These are phyloP conservation scores for Coreoperca whiteheadi DNA, from an alignment of 2,113 vertebrate species.

Conservation along the genomic window DNA sequence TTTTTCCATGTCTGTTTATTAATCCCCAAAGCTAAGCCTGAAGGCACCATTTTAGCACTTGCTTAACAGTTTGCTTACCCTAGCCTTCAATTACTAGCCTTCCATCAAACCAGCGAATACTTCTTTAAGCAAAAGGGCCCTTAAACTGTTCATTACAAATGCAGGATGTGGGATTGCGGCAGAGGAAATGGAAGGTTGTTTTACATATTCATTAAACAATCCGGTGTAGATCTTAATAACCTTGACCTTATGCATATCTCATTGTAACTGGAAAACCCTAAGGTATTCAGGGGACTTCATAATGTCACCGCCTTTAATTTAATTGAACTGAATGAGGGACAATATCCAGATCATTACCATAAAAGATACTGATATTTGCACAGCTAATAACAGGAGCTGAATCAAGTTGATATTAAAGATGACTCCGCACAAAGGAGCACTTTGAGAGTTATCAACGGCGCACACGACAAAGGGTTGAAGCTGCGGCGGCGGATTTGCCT, in stretches of 20 bases:
- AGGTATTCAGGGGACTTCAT: slow-evolving; percentile 55
- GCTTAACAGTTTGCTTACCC: slow-evolving; percentile 75
- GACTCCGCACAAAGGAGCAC: slow-evolving; percentile 24
- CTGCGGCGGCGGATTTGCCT: slow-evolving; percentile 12
- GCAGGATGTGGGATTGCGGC: slow-evolving; percentile 34
- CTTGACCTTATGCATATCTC: slow-evolving; percentile 69
- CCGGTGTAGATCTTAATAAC: slow-evolving; percentile 54
- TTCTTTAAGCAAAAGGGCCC: slow-evolving; percentile 20
- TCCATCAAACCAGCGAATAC: slow-evolving; percentile 54
- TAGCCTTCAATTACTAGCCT: slow-evolving; percentile 71
- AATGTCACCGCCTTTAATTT: slow-evolving; percentile 59
- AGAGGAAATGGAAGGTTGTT: slow-evolving; percentile 26
- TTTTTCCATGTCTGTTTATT: slow-evolving; percentile 85
- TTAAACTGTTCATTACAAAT: slow-evolving; percentile 57
- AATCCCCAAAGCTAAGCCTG: slow-evolving; percentile 83
- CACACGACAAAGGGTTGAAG: background rate
- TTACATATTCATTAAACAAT: slow-evolving; percentile 64
- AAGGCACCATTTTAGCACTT: slow-evolving; percentile 79
- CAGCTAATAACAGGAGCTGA: slow-evolving; percentile 46
- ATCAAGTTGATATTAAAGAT: slow-evolving; percentile 22
- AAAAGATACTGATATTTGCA: slow-evolving; percentile 57
- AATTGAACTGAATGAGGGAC: slow-evolving; percentile 37
- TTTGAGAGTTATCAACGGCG: background rate
- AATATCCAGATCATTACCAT: slow-evolving; percentile 53
- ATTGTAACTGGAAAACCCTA: slow-evolving; percentile 38